Conservation (phyloP, 2,888 invertebrate genomes). For the Spicauda simplicius region DNA sequence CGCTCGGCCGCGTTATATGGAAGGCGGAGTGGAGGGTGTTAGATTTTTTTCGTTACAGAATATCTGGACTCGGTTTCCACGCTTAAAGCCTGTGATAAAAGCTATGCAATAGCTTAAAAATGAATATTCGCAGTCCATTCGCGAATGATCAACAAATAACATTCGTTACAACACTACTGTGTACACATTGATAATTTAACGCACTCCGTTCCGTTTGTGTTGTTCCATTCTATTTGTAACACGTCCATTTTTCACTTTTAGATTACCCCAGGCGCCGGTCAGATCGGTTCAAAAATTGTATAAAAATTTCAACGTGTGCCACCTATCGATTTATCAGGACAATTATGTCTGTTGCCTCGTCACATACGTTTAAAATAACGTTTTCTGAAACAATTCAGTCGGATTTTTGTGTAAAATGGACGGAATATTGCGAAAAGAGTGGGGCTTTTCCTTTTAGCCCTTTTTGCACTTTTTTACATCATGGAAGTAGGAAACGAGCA, state of each 20-base stretch:
- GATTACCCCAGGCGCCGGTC: conserved; percentile 22
- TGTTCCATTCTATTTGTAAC: conserved; percentile 17
- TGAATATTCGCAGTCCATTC: too few species aligned
- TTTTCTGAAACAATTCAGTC: neutral
- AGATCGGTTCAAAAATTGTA: conserved; percentile 26
- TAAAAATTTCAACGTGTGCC: conserved; percentile 28
- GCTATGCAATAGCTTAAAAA: too few species aligned
- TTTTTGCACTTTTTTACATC: too few species aligned
- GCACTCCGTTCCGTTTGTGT: conserved; percentile 19
- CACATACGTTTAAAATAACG: neutral
- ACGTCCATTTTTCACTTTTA: conserved; percentile 28
- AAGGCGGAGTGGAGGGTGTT: too few species aligned
- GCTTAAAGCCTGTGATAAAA: too few species aligned
- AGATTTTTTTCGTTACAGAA: too few species aligned
- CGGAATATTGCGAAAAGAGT: neutral
- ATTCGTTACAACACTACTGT: too few species aligned
- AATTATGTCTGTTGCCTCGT: conserved; percentile 9
- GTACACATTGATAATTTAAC: conserved; percentile 30
- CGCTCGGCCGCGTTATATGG: too few species aligned
- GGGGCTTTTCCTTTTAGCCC: neutral
- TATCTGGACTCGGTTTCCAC: too few species aligned
- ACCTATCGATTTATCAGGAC: conserved; percentile 15
- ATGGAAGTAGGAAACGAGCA: too few species aligned
- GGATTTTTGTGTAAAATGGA: neutral
- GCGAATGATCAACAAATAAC: too few species aligned